Percentiles rank a stretch among this genome's conserved stretches.
Evolutionary conservation across 2,888 invertebrate genomes (phyloP).

Genomic region (Lucinisca nassula): DNA sequence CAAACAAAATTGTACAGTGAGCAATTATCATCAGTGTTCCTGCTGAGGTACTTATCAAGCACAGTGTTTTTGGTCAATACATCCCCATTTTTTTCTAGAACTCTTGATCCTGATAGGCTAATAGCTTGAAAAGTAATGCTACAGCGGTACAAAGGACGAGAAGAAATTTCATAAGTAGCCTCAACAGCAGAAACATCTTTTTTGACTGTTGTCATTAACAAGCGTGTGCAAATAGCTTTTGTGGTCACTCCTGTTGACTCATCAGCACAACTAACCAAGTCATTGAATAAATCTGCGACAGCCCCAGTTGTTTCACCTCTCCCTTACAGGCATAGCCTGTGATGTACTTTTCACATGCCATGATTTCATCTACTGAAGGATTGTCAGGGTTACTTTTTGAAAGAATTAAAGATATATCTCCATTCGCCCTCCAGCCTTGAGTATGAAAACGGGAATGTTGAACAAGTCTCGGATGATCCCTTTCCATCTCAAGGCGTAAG

Average conservation of each 20-base stretch:
- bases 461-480: neutral
- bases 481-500: neutral
- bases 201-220: slow-evolving; percentile 60
- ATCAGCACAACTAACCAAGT: neutral
- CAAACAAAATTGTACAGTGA: slow-evolving; percentile 33
- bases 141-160: slow-evolving; percentile 39
- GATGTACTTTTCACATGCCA: slow-evolving; percentile 14
- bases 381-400: slow-evolving; percentile 1
- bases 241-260: slow-evolving; percentile 1
- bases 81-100: slow-evolving; percentile 28
- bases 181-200: slow-evolving; percentile 59
- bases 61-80: slow-evolving; percentile 36
- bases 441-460: slow-evolving; percentile 28
- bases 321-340: neutral
- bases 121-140: slow-evolving; percentile 57
- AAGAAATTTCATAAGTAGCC: slow-evolving; percentile 57
- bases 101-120: slow-evolving; percentile 53
- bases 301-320: neutral
- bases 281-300: neutral
- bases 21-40: neutral
- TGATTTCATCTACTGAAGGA: slow-evolving; percentile 61
- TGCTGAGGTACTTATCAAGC: slow-evolving; percentile 43
- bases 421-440: slow-evolving; percentile 25
- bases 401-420: slow-evolving; percentile 1
- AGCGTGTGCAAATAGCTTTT: slow-evolving; percentile 45